A percentile compares a stretch with the other conserved stretches of the same genome.
Evolutionary conservation across 2,113 vertebrate species (phyloP).

Genomic region (Sigmodon hispidus): DNA sequence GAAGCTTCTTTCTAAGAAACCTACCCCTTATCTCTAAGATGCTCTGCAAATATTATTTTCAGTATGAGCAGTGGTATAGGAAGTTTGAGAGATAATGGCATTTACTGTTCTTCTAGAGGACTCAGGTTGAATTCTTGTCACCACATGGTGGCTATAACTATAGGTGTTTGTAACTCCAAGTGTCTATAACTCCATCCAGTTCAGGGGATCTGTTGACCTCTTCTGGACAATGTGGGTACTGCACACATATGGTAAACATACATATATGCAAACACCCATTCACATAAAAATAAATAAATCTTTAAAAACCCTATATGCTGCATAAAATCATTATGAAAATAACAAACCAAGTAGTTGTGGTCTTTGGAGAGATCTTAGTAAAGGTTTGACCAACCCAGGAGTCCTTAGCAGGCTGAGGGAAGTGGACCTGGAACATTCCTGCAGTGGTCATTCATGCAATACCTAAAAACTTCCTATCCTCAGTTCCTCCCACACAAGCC

Average conservation of each 20-base stretch:
- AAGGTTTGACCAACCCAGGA: not conserved
- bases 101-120: not conserved
- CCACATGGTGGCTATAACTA: not conserved
- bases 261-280: not conserved
- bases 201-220: not conserved
- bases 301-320: not conserved
- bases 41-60: constrained; percentile 16
- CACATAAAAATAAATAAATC: not conserved
- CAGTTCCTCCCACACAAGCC: not conserved
- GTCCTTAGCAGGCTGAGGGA: not conserved
- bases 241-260: not conserved
- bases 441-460: not conserved
- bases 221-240: not conserved
- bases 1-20: constrained; percentile 5
- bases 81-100: constrained; percentile 33
- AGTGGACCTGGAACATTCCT: not conserved
- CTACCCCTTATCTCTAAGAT: not conserved
- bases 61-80: not conserved
- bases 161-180: no score
- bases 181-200: not conserved
- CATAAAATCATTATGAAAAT: constrained; percentile 19
- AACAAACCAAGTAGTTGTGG: not conserved
- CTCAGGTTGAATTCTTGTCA: not conserved
- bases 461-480: not conserved
- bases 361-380: not conserved